These are phyloP conservation scores for Darevskia mixta DNA, from an alignment of 2,797 vertebrate genomes.

Conservation along the genomic window DNA sequence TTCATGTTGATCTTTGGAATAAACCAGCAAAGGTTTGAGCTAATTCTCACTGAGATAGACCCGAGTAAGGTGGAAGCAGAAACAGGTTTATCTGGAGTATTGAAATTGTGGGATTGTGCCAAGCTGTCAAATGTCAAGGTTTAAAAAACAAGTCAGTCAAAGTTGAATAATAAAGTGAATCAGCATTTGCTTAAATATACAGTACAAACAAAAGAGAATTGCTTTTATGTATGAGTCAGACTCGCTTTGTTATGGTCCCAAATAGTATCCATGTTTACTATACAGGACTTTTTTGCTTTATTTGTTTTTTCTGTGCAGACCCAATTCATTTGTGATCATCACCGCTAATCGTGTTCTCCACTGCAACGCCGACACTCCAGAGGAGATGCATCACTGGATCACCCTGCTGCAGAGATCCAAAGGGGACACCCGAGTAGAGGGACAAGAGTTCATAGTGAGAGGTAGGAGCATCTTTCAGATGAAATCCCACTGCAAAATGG, in stretches of 20 bases:
- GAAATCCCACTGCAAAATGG: background rate
- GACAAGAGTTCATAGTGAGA: conserved; percentile 96
- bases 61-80: background rate
- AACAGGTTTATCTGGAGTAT: background rate
- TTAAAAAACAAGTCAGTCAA: conserved; percentile 53
- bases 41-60: background rate
- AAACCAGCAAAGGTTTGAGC: background rate
- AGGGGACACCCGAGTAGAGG: conserved; percentile 94
- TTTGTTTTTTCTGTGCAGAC: conserved; percentile 75
- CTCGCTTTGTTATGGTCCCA: background rate
- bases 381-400: conserved; percentile 99
- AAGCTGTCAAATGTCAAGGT: background rate
- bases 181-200: conserved; percentile 35
- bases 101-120: background rate
- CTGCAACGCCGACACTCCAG: conserved; percentile 94
- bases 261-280: background rate
- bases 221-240: background rate
- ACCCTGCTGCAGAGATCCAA: conserved; percentile 94
- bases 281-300: conserved; percentile 37
- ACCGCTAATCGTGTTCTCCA: conserved; percentile 96
- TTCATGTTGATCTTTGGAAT: background rate
- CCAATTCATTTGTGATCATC: conserved; percentile 97
- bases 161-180: conserved; percentile 46
- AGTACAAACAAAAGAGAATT: conserved; percentile 3
- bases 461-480: conserved; percentile 78